A percentile compares a stretch with the other conserved stretches of the same genome.
phyloP scores from a whole-genome alignment of 2,888 invertebrate genomes.

The Cryptus viduatorius region DNA sequence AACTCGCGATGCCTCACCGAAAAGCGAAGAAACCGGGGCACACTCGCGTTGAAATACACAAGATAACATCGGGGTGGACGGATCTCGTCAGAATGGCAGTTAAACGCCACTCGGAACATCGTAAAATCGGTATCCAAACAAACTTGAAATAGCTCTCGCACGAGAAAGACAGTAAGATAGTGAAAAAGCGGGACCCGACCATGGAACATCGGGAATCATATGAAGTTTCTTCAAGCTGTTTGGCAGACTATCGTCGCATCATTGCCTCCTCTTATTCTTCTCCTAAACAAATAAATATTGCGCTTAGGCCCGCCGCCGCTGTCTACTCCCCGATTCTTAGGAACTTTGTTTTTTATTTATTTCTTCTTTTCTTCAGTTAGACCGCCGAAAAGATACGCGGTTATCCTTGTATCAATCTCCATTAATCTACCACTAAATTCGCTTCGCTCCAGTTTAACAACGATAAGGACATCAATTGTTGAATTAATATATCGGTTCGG shows the following conservation, averaged over 20 bases:
- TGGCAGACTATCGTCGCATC: slow-evolving; percentile 28
- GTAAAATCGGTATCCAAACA: slow-evolving; percentile 75
- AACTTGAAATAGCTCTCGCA: slow-evolving; percentile 75
- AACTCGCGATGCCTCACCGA: slow-evolving; percentile 10
- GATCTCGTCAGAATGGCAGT: slow-evolving; percentile 73
- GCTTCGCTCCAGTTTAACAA: not conserved
- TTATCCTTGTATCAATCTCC: not conserved
- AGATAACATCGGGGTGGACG: slow-evolving; percentile 74
- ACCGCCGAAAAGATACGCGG: not conserved
- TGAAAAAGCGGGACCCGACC: slow-evolving; percentile 3
- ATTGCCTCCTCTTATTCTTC: slow-evolving; percentile 37
- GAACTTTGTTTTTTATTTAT: slow-evolving; percentile 32
- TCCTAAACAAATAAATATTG: slow-evolving; percentile 60
- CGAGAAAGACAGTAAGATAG: slow-evolving; percentile 37
- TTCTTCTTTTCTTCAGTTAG: slow-evolving; percentile 23
- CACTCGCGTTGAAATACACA: slow-evolving; percentile 60
- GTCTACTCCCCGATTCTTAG: slow-evolving; percentile 11
- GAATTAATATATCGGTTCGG: too few relatives aligned
- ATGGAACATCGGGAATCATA: slow-evolving; percentile 29
- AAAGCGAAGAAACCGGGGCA: slow-evolving; percentile 26
- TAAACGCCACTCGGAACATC: slow-evolving; percentile 73
- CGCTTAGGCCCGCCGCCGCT: not conserved
- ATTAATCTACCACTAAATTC: not conserved
- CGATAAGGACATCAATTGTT: not conserved
- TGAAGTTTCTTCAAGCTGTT: slow-evolving; percentile 35